phyloP scores from a whole-genome alignment of 2,113 vertebrate genomes.

The Zapus hudsonius region DNA sequence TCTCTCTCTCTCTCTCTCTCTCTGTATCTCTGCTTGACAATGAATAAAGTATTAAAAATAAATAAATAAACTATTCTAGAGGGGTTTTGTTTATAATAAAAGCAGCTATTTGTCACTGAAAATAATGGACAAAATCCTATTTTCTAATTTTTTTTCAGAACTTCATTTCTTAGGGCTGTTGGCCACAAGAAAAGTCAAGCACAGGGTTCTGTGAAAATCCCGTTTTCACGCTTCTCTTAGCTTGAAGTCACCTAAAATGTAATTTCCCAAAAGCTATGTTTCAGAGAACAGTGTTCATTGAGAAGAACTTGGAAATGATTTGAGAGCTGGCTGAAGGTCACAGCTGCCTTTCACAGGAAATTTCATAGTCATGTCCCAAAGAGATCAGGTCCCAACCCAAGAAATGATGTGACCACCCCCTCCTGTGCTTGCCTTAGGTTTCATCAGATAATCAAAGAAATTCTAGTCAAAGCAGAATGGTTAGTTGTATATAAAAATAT shows the following conservation, averaged over 20 bases:
- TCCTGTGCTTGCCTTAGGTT: slow-evolving; percentile 7
- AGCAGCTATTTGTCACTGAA: slow-evolving; percentile 37
- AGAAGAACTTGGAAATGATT: slow-evolving; percentile 57
- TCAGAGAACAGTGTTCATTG: slow-evolving; percentile 55
- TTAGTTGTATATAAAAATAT: slow-evolving; percentile 25
- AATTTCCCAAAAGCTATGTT: slow-evolving; percentile 69
- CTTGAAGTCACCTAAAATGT: slow-evolving; percentile 62
- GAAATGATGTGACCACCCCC: not conserved
- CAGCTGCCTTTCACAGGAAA: slow-evolving; percentile 21
- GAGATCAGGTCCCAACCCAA: not conserved
- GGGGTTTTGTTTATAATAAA: slow-evolving; percentile 23
- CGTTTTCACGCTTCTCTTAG: slow-evolving; percentile 35
- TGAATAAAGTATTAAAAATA: too few relatives aligned
- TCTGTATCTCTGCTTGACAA: too few relatives aligned
- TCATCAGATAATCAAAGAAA: slow-evolving; percentile 44
- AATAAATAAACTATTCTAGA: slow-evolving; percentile 58
- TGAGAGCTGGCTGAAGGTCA: slow-evolving; percentile 37
- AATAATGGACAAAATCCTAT: slow-evolving; percentile 57
- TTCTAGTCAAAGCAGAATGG: not conserved
- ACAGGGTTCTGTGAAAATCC: slow-evolving; percentile 43
- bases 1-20: too few relatives aligned
- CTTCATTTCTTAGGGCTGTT: not conserved
- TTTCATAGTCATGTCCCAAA: not conserved
- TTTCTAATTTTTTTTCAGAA: slow-evolving; percentile 30
- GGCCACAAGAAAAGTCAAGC: not conserved